Base-by-base conservation (phyloP, 2,888 invertebrate species). In the Cerceris rybyensis region DNA sequence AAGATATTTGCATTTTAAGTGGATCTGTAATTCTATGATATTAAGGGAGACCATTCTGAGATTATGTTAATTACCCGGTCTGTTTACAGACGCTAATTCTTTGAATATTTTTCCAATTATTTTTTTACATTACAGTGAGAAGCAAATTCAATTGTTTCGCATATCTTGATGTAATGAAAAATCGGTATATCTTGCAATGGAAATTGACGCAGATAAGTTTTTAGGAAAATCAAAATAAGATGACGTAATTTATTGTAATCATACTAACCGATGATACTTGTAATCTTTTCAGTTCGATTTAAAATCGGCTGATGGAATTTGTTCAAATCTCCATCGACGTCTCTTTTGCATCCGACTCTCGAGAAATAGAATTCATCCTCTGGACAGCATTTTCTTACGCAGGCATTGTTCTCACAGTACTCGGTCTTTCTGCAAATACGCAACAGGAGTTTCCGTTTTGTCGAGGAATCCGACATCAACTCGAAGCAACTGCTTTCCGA, bases 311-410 rank as follows among this genome's bases (percentile, higher is more conserved):
- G n/a, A 41, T 81, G 55, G 61, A 81, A 81, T 13, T 11, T 16
- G 0, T 28, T 28, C 28, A 28, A 4, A 28, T 28, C 28, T 28
- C 28, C 28, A 4, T 28, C 28, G 28, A 28, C 7, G 13, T 4
- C 7, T 28, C 17, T 52, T 2, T 1, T n/a, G n/a, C 70, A 77
- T 5, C 55, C 8, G 0, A 1, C 5, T 2, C 0, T 8, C 1
- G 42, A 49, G 50, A 81, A 72, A 5, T 17, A 50, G 6, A 83
- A 82, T 60, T 88, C 80, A 43, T 88, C 87, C 46, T 92, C 92
- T 7, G 80, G 70, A 70, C 93, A 93, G 80, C 93, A 93, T 83
- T 93, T 93, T 66, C 89, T 86, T 63, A 93, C 79, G 82, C 93
- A 93, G 1, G 87, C 55, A 54, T 90, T 85, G 5, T 70, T 63